Percentiles rank a stretch among this genome's conserved stretches.
These are phyloP conservation scores for Amphipoea lucens DNA, from an alignment of 2,888 invertebrate species.

Conservation along the genomic window DNA sequence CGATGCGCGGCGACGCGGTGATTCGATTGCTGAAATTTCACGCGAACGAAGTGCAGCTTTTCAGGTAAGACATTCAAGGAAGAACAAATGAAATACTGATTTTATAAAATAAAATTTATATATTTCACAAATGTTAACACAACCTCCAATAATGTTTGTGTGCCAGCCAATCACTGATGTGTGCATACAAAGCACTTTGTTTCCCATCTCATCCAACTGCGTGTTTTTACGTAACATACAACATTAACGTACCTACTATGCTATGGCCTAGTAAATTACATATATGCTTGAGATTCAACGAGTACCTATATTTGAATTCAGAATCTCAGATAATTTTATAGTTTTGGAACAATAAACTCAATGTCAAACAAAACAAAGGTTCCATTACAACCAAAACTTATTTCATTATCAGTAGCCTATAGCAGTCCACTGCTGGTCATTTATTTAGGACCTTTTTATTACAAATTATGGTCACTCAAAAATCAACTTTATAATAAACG, in stretches of 20 bases:
- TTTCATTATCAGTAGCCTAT: too few species aligned
- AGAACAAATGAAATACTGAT: constrained; percentile 1
- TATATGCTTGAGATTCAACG: constrained; percentile 62
- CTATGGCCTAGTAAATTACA: constrained; percentile 58
- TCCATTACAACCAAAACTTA: neutral
- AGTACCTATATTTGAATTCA: constrained; percentile 28
- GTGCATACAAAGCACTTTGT: constrained; percentile 56
- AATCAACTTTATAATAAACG: neutral
- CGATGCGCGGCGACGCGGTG: too few species aligned
- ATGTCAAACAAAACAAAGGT: neutral
- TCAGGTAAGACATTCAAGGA: neutral
- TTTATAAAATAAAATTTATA: constrained; percentile 71
- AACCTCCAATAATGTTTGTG: constrained; percentile 68
- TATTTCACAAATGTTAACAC: constrained; percentile 73
- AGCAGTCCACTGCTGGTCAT: too few species aligned
- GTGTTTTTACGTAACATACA: constrained; percentile 38
- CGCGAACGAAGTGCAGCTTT: neutral
- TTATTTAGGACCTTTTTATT: neutral
- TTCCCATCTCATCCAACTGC: constrained; percentile 27
- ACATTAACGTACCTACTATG: constrained; percentile 38
- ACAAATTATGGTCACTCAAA: neutral
- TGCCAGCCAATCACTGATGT: constrained; percentile 63
- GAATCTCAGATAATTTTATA: neutral
- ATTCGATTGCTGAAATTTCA: too few species aligned
- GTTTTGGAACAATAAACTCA: neutral